Evolutionary conservation across 2,113 vertebrate species (phyloP).

Genomic region (Halcyon senegalensis): DNA sequence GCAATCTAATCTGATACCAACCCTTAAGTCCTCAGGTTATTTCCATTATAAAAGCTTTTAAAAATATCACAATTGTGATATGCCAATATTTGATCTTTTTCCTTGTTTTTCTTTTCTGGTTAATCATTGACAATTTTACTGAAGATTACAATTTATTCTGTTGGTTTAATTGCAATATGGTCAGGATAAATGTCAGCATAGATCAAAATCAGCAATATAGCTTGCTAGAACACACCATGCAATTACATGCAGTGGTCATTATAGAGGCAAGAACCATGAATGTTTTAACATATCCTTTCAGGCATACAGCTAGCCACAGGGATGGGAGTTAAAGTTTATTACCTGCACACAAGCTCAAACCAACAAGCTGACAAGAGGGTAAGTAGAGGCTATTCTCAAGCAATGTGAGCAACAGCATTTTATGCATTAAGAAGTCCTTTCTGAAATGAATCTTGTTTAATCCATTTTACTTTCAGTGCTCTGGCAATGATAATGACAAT

Average conservation of each 20-base stretch:
- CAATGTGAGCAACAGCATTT: neutral
- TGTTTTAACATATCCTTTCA: conserved; percentile 36
- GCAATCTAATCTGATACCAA: conserved; percentile 26
- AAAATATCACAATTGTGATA: conserved; percentile 17
- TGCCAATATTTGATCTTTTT: conserved; percentile 4
- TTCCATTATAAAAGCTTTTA: conserved; percentile 32
- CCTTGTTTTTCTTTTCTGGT: neutral
- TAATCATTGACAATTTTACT: neutral
- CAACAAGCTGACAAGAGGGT: conserved; percentile 9
- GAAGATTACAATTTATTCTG: conserved; percentile 7
- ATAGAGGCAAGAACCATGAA: conserved; percentile 20
- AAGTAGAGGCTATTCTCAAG: conserved; percentile 14
- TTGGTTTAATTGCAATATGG: neutral
- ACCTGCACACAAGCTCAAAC: conserved; percentile 44
- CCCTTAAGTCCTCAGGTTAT: conserved; percentile 8
- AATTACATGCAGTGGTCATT: conserved; percentile 11
- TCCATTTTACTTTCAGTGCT: neutral
- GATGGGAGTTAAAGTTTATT: conserved; percentile 32
- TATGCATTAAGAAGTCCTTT: neutral
- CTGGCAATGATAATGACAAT: neutral
- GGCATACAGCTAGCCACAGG: neutral
- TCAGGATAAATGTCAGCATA: neutral
- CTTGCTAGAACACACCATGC: neutral
- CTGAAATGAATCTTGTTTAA: neutral
- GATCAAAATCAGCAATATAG: neutral